phyloP scores from a whole-genome alignment of 92 coral and sea anemone genomes.

The Palythoa grandiflora region DNA sequence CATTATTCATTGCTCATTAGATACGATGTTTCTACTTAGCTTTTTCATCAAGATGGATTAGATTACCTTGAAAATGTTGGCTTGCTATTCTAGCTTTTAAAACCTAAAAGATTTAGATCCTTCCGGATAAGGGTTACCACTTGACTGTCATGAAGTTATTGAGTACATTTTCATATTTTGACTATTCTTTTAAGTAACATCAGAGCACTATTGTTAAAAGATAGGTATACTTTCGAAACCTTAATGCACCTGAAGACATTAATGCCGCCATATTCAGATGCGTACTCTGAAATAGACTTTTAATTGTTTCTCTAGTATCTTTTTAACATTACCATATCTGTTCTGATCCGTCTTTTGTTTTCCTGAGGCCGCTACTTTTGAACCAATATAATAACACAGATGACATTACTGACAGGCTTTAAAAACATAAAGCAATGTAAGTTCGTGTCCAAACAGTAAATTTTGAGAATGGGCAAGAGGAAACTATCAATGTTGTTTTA shows the following conservation, averaged over 20 bases:
- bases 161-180: neutral
- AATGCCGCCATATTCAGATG: too few species aligned
- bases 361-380: too few species aligned
- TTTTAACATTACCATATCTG: too few species aligned
- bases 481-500: too few species aligned
- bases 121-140: neutral
- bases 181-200: neutral
- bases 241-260: neutral
- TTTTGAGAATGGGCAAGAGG: too few species aligned
- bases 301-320: too few species aligned
- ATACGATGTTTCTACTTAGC: neutral
- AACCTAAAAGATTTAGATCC: neutral
- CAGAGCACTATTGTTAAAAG: neutral
- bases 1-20: neutral
- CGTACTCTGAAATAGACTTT: too few species aligned
- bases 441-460: too few species aligned
- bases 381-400: too few species aligned
- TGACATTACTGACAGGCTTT: too few species aligned
- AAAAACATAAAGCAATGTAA: too few species aligned
- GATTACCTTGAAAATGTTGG: neutral
- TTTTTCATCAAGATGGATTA: neutral
- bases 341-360: too few species aligned
- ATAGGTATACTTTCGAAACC: neutral
- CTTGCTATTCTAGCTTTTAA: neutral
- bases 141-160: neutral